Evolutionary conservation across 2,888 invertebrate genomes (phyloP).

Genomic region (Caenorhabditis angaria): DNA sequence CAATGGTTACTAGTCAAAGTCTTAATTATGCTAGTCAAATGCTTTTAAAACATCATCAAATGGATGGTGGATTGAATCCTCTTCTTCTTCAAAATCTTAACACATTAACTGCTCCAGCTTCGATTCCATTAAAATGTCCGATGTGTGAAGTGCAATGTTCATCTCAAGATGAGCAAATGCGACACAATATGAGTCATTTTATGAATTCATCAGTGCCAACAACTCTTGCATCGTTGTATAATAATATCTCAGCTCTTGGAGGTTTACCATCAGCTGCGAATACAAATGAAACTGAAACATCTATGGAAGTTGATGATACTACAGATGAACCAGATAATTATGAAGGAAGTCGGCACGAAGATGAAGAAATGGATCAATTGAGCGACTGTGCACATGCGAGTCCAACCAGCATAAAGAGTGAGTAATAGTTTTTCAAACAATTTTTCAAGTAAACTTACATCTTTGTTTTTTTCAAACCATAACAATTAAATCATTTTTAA

Average conservation of each 20-base stretch:
- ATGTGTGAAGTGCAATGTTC: constrained; percentile 49
- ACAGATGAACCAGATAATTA: constrained; percentile 29
- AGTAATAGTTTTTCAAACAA: background rate
- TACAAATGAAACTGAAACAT: constrained; percentile 26
- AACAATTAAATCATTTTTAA: constrained; percentile 3
- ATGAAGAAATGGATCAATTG: constrained; percentile 49
- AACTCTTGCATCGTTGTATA: constrained; percentile 34
- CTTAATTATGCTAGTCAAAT: constrained; percentile 52
- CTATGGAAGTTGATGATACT: constrained; percentile 34
- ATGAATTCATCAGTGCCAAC: constrained; percentile 32
- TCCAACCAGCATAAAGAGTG: constrained; percentile 42
- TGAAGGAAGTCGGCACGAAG: constrained; percentile 18
- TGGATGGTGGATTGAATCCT: constrained; percentile 19
- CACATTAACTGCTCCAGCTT: constrained; percentile 9
- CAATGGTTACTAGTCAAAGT: constrained; percentile 45
- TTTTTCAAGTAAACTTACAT: constrained; percentile 2
- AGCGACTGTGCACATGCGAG: constrained; percentile 45
- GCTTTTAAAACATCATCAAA: constrained; percentile 50
- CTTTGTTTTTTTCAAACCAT: too few relatives aligned
- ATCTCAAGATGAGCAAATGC: constrained; percentile 58
- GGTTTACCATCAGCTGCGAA: constrained; percentile 20
- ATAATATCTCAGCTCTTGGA: constrained; percentile 18
- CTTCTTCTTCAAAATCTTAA: constrained; percentile 20
- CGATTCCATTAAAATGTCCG: constrained; percentile 42
- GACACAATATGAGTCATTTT: constrained; percentile 62